Evolutionary conservation across 2,113 vertebrate species (phyloP).

Genomic region (Erythrolamprus reginae): DNA sequence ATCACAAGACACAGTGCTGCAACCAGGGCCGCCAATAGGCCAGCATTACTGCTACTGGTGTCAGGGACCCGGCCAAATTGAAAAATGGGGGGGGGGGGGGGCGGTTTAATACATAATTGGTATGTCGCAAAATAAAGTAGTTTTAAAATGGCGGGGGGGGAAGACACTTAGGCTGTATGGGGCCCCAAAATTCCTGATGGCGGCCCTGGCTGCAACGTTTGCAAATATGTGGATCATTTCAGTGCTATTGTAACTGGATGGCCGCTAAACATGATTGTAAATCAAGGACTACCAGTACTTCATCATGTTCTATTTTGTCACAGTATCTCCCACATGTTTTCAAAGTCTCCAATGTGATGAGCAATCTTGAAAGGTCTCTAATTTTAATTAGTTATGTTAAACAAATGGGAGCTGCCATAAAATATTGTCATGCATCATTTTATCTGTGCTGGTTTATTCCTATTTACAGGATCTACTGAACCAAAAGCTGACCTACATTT

Average conservation of each 20-base stretch:
- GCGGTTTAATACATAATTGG: too few relatives aligned
- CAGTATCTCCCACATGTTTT: not conserved
- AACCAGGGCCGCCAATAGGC: too few relatives aligned
- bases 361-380: not conserved
- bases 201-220: too few relatives aligned
- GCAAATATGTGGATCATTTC: not conserved
- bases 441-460: not conserved
- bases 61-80: too few relatives aligned
- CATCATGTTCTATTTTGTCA: not conserved
- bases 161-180: too few relatives aligned
- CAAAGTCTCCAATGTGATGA: not conserved
- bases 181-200: too few relatives aligned
- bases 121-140: too few relatives aligned
- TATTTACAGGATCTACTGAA: not conserved
- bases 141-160: too few relatives aligned
- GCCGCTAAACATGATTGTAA: not conserved
- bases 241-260: not conserved
- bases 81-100: too few relatives aligned
- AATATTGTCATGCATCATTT: not conserved
- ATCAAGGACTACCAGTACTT: not conserved
- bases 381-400: not conserved
- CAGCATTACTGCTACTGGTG: too few relatives aligned
- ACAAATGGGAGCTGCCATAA: not conserved
- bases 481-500: not conserved
- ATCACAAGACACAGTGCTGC: not conserved